Percentiles rank a stretch among this genome's conserved stretches.
Evolutionary conservation across 1,140 invertebrate genomes (phyloP).

Genomic region (Zaprionus gabonicus): DNA sequence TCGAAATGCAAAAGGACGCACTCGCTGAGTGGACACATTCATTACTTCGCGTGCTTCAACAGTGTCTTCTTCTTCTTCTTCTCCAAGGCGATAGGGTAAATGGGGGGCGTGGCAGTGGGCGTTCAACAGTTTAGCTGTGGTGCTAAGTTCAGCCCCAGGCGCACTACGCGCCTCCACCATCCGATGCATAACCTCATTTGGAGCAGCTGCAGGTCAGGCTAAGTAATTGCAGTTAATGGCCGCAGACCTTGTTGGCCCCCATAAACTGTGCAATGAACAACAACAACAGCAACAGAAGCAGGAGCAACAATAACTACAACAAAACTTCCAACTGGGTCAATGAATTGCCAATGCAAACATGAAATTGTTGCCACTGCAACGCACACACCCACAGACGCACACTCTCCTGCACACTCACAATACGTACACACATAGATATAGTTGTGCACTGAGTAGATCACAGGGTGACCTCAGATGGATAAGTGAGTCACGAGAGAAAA

Average conservation of each 20-base stretch:
- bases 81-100: background rate
- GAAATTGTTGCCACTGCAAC: slow-evolving; percentile 43
- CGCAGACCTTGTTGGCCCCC: slow-evolving; percentile 38
- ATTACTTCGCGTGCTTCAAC: slow-evolving; percentile 38
- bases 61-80: background rate
- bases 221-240: slow-evolving; percentile 66
- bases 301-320: slow-evolving; percentile 29
- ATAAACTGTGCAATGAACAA: slow-evolving; percentile 74
- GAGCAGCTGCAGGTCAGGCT: slow-evolving; percentile 23
- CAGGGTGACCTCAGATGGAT: slow-evolving; percentile 22
- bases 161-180: background rate
- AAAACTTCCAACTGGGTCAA: slow-evolving; percentile 73
- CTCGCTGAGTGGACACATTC: slow-evolving; percentile 24
- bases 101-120: no score
- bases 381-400: slow-evolving; percentile 12
- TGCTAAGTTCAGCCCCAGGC: background rate
- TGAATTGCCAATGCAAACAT: slow-evolving; percentile 76
- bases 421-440: background rate
- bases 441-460: slow-evolving; percentile 25
- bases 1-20: slow-evolving; percentile 11
- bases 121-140: background rate
- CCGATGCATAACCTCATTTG: slow-evolving; percentile 5
- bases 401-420: background rate
- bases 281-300: slow-evolving; percentile 13
- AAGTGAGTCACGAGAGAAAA: background rate